Evolutionary conservation across 2,113 vertebrate species (phyloP).

Genomic region (Carassius auratus): DNA sequence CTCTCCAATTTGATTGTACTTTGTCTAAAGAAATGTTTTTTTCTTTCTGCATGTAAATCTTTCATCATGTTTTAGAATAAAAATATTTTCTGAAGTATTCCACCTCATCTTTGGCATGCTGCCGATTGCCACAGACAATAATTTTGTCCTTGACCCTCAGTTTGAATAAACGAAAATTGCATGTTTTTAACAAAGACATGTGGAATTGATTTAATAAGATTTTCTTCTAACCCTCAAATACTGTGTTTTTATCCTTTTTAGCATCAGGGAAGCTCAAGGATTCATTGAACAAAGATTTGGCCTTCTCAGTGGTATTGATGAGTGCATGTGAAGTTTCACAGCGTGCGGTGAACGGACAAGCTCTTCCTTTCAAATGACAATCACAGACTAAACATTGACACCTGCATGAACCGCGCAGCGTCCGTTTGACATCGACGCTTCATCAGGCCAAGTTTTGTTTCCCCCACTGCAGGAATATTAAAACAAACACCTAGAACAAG

Average conservation of each 20-base stretch:
- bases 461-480: background rate
- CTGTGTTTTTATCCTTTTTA: background rate
- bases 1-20: background rate
- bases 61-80: background rate
- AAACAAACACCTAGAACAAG: background rate
- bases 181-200: background rate
- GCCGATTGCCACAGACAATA: background rate
- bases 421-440: background rate
- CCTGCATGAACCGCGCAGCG: slow-evolving; percentile 6
- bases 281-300: background rate
- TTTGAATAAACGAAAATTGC: too few species aligned
- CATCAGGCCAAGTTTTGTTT: background rate
- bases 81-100: background rate
- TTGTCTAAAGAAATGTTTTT: background rate
- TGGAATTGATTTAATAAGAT: background rate
- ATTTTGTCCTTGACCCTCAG: background rate
- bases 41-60: slow-evolving; percentile 32
- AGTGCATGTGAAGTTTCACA: slow-evolving; percentile 48
- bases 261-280: background rate
- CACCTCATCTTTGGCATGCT: background rate
- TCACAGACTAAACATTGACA: slow-evolving; percentile 46
- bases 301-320: slow-evolving; percentile 29
- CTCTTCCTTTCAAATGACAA: slow-evolving; percentile 43
- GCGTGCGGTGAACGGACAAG: slow-evolving; percentile 39
- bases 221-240: background rate